These are phyloP conservation scores for Belgica antarctica DNA, from an alignment of 2,888 invertebrate genomes.

Conservation along the genomic window DNA sequence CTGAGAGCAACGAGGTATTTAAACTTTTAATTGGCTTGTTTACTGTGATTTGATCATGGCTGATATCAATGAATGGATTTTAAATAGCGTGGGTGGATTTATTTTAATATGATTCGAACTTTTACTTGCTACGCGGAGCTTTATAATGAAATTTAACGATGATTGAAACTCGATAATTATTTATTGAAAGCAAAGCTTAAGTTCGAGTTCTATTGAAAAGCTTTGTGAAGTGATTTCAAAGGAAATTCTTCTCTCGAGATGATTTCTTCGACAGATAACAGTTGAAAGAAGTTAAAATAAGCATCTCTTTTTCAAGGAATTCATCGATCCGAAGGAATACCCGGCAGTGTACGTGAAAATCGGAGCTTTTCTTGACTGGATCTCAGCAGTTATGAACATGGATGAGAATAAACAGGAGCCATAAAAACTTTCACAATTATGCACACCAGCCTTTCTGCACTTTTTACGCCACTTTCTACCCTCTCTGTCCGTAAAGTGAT, in stretches of 20 bases:
- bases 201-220: no score
- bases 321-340: constrained; percentile 45
- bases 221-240: no score
- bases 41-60: neutral
- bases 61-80: no score
- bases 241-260: no score
- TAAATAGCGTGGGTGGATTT: no score
- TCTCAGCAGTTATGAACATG: constrained; percentile 33
- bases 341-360: constrained; percentile 46
- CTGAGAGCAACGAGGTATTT: constrained; percentile 43
- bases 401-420: neutral
- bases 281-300: neutral
- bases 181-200: no score
- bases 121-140: no score
- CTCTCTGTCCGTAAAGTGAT: neutral
- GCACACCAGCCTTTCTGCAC: neutral
- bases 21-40: neutral
- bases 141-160: no score
- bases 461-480: neutral
- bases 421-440: no score
- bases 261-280: no score
- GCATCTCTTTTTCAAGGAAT: constrained; percentile 37
- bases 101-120: no score
- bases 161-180: no score
- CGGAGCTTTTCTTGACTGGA: constrained; percentile 46